Base-by-base conservation (phyloP, 2,888 invertebrate genomes). In the Hirtodrosophila trivittata region DNA sequence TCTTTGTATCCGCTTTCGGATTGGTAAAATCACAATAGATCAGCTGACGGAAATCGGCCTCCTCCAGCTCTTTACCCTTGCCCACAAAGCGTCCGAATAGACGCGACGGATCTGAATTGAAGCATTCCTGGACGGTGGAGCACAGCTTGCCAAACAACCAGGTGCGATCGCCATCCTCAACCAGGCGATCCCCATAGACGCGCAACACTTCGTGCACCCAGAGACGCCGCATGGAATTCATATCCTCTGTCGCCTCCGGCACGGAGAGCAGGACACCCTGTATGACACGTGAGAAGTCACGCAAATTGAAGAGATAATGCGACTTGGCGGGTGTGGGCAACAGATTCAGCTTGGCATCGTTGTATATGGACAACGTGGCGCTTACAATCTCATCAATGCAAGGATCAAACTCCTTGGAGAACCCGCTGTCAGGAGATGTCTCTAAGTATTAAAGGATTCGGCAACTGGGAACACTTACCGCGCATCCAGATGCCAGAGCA, bases 1-100 rank as follows among this genome's bases (percentile, higher is more conserved):
- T 94, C 26, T 97, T 93, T 8, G 94, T 93, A 86, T 98, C 97
- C 8, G 95, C 95, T 92, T 98, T 98, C 0, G 97, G 96, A 91
- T 98, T 98, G 0, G 95, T 95, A 89, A 98, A 98, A 90, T 98
- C 98, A 89, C 98, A 98, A 90, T 96, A 98, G 59, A 98, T 93
- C 63, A 98, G 92, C 78, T 95, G 95, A 55, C 98, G 93, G 5
- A 98, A 92, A 89, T 98, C 96, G 12, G 92, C 92, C 88, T 97
- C 97, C 1, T 94, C 94, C 43, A 98, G 93, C 14, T 68, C 49
- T 43, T 83, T 66, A 18, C 85, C 81, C 60, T 89, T 78, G 42
- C 86, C 76, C 32, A 92, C 92, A 0, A 97, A 91, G 60, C 96
- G 93, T 3, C 91, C 90, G 51, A 98, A 95, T 88, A 98, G 92